Percentiles rank a stretch among this genome's conserved stretches.
phyloP scores from a whole-genome alignment of 2,888 invertebrate genomes.

The Macrophya annulata region DNA sequence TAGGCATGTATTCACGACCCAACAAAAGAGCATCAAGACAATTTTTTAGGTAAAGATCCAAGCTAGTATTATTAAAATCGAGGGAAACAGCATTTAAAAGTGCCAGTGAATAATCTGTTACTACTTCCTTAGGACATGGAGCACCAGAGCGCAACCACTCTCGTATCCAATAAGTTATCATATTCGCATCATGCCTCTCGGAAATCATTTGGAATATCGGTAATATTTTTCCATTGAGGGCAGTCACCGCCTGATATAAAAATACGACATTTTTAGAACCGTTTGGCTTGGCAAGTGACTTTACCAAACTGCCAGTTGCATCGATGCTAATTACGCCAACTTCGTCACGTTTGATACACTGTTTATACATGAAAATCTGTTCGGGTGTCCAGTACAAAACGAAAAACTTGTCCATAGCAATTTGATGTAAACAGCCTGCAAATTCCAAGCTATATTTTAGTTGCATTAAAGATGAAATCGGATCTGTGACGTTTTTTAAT shows the following conservation, averaged over 20 bases:
- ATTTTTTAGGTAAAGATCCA: constrained; percentile 29
- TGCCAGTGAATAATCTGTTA: constrained; percentile 56
- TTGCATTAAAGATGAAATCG: constrained; percentile 38
- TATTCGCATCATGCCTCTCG: constrained; percentile 57
- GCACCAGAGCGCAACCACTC: constrained; percentile 55
- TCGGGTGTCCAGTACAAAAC: constrained; percentile 55
- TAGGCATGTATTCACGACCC: not conserved
- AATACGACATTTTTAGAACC: constrained; percentile 48
- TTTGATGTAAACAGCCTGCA: constrained; percentile 42
- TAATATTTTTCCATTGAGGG: constrained; percentile 52
- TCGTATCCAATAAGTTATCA: constrained; percentile 54
- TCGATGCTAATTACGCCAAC: constrained; percentile 51
- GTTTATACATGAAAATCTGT: constrained; percentile 54
- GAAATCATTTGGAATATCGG: constrained; percentile 53
- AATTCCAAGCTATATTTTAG: constrained; percentile 54
- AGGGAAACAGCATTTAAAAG: constrained; percentile 52
- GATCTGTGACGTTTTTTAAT: constrained; percentile 8
- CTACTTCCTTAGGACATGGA: constrained; percentile 43
- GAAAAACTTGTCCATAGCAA: constrained; percentile 54
- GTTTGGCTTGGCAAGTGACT: constrained; percentile 52
- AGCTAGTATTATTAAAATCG: constrained; percentile 33
- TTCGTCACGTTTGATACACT: constrained; percentile 1
- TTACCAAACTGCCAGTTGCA: constrained; percentile 53
- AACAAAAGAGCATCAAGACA: not conserved
- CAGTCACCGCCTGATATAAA: constrained; percentile 53